Evolutionary conservation across 1,140 invertebrate species (phyloP), one percentile per base, ranked within the genome.

Genomic region (Drusus annulatus): DNA sequence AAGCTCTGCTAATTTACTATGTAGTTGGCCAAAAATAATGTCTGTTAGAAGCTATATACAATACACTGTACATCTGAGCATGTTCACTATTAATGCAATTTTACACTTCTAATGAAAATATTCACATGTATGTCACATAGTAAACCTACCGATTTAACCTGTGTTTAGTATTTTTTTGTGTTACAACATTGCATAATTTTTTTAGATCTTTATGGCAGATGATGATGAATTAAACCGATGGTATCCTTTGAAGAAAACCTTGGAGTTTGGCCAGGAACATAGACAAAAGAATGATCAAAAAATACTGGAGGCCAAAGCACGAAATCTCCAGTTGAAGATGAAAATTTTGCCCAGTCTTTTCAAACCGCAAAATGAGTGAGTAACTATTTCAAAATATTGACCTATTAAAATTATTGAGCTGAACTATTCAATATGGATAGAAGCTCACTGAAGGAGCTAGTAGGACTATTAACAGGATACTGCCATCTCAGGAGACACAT

Each of bases 161-260:
- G 36, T 45, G 2, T 45, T 45, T 45, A 45, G 36, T 7, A 13
- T 45, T 2, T 45, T 45, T 45, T 13, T 45, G 36, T 13, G 7
- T 45, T 45, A 45, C 36, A 45, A 0, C 36, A 13, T 45, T 45
- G 10, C 13, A 19, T 84, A 81, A 25, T 71, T 71, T 84, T 83
- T 89, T 91, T 28, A 97, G 95, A 97, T 99, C 86, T 90, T 99
- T 79, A 88, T 93, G 84, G 96, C 97, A 51, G 94, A 97, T 86
- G 97, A 99, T 85, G 94, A 93, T 85, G 98, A 99, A 89, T 89
- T 99, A 4, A 99, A 99, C 86, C 93, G 93, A 82, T 99, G 98
- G 98, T 96, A 94, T 85, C 96, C 97, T 0, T 87, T 99, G 3
- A 98, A 97, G 87, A 98, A 96, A 89, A 94, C 96, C 10, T 91